These are phyloP conservation scores for Ametastegia equiseti DNA, from an alignment of 2,888 invertebrate species.

Conservation along the genomic window DNA sequence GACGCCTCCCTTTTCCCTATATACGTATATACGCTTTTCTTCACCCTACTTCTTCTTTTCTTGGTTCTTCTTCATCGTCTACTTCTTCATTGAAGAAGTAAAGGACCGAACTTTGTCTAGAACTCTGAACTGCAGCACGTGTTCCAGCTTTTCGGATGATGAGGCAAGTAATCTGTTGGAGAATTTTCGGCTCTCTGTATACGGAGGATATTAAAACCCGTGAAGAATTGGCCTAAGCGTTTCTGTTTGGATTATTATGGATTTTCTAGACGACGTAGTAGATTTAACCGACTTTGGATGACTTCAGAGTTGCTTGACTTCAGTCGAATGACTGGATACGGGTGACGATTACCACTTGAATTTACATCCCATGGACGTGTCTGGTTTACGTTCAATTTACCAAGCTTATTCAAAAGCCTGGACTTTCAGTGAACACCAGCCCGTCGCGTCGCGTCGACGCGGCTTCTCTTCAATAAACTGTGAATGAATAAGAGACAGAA, in stretches of 20 bases:
- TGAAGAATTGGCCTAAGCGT: background rate
- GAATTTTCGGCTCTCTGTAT: background rate
- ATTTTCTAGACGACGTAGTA: conserved; percentile 20
- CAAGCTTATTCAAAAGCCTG: background rate
- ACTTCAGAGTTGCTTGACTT: background rate
- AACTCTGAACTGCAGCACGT: background rate
- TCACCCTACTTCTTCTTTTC: background rate
- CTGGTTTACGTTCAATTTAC: conserved; percentile 18
- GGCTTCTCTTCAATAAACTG: conserved; percentile 14
- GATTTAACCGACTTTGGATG: background rate
- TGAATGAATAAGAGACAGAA: conserved; percentile 25
- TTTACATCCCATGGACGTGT: conserved; percentile 31
- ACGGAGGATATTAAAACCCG: background rate
- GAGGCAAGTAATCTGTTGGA: background rate
- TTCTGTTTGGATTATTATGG: conserved; percentile 20
- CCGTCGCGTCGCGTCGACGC: too few species aligned
- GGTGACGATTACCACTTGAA: conserved; percentile 28
- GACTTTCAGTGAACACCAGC: too few species aligned
- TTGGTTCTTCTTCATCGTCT: too few species aligned
- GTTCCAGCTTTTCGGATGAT: background rate
- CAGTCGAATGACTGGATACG: conserved; percentile 14
- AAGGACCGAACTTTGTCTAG: background rate
- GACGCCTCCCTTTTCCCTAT: conserved; percentile 9
- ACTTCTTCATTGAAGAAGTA: background rate
- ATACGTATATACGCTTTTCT: too few species aligned